Percentiles rank a stretch among this genome's conserved stretches.
These are phyloP conservation scores for Gymnoscopelus microlampas DNA, from an alignment of 2,797 vertebrate genomes.

Conservation along the genomic window DNA sequence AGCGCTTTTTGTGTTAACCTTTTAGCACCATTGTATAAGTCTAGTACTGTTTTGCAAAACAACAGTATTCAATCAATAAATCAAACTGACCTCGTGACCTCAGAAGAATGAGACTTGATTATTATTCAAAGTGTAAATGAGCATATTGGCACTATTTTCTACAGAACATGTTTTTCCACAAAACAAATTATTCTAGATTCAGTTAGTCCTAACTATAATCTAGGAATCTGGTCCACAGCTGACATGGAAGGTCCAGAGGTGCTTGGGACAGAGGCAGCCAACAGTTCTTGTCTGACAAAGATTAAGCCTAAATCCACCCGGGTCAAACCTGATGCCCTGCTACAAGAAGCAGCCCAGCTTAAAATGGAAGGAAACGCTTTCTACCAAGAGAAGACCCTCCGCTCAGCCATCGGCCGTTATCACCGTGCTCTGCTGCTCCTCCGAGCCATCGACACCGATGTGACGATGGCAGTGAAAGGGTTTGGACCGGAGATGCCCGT, in stretches of 20 bases:
- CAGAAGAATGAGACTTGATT: too few species aligned
- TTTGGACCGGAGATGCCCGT: constrained; percentile 75
- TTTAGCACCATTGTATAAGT: too few species aligned
- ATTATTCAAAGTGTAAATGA: too few species aligned
- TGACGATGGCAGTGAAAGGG: constrained; percentile 76
- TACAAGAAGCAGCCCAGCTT: constrained; percentile 82
- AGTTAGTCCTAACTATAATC: too few species aligned
- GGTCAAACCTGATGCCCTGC: constrained; percentile 68
- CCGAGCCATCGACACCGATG: constrained; percentile 83
- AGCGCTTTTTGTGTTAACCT: too few species aligned
- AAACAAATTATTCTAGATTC: too few species aligned
- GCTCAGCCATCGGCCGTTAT: constrained; percentile 87
- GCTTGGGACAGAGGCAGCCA: constrained; percentile 27
- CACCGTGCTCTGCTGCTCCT: constrained; percentile 89
- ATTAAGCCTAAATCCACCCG: neutral
- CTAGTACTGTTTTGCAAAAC: too few species aligned
- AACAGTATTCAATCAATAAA: too few species aligned
- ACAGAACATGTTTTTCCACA: too few species aligned
- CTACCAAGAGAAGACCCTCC: constrained; percentile 85
- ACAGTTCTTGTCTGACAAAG: constrained; percentile 17
- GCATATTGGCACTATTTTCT: too few species aligned
- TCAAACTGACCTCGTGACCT: too few species aligned
- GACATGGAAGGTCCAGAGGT: constrained; percentile 57
- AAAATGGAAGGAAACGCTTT: constrained; percentile 87
- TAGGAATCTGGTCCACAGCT: constrained; percentile 10